Conservation (phyloP, 2,888 invertebrate genomes). For the Plemyria rubiginata region DNA sequence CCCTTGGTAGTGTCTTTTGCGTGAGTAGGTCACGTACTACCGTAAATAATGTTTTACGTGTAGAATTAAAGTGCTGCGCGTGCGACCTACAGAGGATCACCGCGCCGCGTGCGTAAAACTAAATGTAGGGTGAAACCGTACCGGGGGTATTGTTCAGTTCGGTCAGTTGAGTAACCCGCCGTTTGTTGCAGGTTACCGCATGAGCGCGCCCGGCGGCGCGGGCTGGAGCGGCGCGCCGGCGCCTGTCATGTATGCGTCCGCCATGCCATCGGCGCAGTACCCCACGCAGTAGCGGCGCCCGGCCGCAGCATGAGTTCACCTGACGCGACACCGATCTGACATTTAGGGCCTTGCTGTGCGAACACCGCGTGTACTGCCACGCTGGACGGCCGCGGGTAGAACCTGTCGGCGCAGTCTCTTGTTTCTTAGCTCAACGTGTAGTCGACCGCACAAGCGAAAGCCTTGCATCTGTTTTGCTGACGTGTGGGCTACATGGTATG, state of each 20-base stretch:
- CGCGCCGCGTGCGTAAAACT: too few relatives aligned
- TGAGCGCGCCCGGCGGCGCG: constrained; percentile 80
- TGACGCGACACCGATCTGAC: constrained; percentile 1
- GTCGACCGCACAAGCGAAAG: neutral
- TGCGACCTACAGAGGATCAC: too few relatives aligned
- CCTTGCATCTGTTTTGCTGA: neutral
- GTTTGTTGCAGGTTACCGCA: constrained; percentile 83
- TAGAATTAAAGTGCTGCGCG: too few relatives aligned
- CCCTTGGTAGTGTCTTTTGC: too few relatives aligned
- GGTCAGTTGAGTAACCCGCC: neutral
- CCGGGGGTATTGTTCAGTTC: too few relatives aligned
- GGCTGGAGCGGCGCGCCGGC: constrained; percentile 85
- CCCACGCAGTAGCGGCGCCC: constrained; percentile 90
- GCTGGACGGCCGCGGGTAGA: neutral
- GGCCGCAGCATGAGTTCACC: constrained; percentile 36
- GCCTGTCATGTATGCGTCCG: constrained; percentile 91
- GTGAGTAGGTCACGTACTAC: too few relatives aligned
- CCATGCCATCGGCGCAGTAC: constrained; percentile 93
- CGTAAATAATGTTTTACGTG: too few relatives aligned
- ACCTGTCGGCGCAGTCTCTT: neutral
- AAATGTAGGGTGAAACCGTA: too few relatives aligned
- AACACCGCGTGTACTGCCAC: neutral
- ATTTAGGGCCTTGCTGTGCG: neutral
- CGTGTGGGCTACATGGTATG: neutral
- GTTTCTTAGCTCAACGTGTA: neutral